A percentile compares a stretch with the other conserved stretches of the same genome.
Conservation (phyloP, 2,113 vertebrate species). For the Dasyprocta punctata region DNA sequence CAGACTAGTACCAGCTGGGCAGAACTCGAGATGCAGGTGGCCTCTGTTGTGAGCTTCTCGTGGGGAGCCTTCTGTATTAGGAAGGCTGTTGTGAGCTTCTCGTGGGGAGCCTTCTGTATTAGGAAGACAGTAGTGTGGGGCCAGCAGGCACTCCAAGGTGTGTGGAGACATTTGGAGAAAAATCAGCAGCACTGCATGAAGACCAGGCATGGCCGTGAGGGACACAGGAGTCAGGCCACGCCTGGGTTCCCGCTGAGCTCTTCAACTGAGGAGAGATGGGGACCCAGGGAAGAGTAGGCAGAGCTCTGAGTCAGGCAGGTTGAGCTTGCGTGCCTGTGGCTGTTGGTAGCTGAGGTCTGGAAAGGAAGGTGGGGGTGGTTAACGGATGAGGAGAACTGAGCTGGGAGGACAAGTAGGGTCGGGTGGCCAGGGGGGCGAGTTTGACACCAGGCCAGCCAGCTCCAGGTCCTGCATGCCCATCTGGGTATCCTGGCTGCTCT, state of each 20-base stretch:
- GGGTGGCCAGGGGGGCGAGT: fast-evolving
- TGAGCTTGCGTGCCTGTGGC: background rate
- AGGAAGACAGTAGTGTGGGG: background rate
- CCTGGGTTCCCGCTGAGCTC: background rate
- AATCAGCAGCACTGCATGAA: background rate
- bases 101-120: background rate
- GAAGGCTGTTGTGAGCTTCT: background rate
- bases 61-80: background rate
- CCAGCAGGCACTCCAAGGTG: background rate
- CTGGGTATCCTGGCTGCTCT: background rate
- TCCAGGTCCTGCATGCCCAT: background rate
- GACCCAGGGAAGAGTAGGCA: background rate
- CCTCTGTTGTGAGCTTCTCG: background rate
- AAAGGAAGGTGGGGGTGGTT: background rate
- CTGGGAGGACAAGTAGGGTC: background rate
- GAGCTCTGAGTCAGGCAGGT: background rate
- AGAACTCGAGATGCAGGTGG: background rate
- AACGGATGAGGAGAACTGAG: background rate
- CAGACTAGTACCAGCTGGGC: background rate
- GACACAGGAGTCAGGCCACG: fast-evolving
- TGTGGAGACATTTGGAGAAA: background rate
- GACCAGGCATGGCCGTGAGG: background rate
- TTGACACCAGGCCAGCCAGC: background rate
- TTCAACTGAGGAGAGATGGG: background rate
- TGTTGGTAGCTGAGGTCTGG: background rate